Conservation (phyloP, 2,113 vertebrate genomes). For the Oostethus manadensis region DNA sequence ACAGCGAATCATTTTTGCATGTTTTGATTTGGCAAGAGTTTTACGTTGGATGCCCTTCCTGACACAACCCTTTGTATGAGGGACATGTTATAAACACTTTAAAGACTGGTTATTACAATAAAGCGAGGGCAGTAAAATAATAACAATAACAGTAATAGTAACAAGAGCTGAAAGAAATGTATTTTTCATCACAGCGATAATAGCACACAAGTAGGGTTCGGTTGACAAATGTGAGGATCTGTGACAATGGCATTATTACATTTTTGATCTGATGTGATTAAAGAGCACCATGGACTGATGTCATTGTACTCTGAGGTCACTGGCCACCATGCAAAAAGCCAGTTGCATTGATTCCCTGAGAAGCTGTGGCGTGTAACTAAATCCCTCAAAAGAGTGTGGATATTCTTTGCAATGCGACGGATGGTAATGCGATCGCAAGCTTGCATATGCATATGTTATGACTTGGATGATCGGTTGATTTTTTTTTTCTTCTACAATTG, state of each 20-base stretch:
- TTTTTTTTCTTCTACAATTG: too few relatives aligned
- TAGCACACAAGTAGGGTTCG: neutral
- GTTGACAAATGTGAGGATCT: neutral
- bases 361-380: slow-evolving; percentile 30
- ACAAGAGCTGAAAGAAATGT: too few relatives aligned
- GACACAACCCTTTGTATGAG: too few relatives aligned
- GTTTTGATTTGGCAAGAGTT: too few relatives aligned
- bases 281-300: slow-evolving; percentile 3
- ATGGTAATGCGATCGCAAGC: slow-evolving; percentile 38
- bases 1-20: too few relatives aligned
- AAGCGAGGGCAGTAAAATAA: too few relatives aligned
- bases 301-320: slow-evolving; percentile 39
- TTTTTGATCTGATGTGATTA: neutral
- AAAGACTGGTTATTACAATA: too few relatives aligned
- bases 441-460: neutral
- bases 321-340: neutral
- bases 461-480: slow-evolving; percentile 9
- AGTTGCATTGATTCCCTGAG: slow-evolving; percentile 40
- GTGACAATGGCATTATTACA: neutral
- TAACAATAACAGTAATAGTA: too few relatives aligned
- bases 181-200: neutral
- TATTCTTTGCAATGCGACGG: slow-evolving; percentile 18
- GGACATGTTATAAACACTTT: too few relatives aligned
- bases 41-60: too few relatives aligned
- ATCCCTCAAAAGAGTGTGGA: slow-evolving; percentile 29